These are phyloP conservation scores for Caenorhabditis briggsae DNA, from an alignment of 1,140 invertebrate genomes.

Conservation along the genomic window DNA sequence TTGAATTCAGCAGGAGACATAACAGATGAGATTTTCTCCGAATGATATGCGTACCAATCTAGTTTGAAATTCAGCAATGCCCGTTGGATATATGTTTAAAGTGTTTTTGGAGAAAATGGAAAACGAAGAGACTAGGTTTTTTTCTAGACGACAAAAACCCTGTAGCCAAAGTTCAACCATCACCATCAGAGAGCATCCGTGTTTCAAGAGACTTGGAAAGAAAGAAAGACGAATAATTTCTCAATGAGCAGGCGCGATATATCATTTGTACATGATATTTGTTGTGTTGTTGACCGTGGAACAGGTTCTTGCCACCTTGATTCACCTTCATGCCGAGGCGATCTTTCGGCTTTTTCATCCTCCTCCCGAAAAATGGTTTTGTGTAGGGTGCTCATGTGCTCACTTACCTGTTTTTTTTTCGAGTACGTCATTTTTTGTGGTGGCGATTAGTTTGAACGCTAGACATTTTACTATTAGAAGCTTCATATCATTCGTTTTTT, in stretches of 20 bases:
- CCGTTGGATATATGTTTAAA: too few species aligned
- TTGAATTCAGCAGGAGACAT: background rate
- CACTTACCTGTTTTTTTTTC: background rate
- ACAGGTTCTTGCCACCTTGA: background rate
- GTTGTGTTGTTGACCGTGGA: background rate
- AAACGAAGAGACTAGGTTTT: background rate
- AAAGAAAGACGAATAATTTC: background rate
- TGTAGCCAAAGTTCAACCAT: background rate
- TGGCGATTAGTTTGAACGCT: too few species aligned
- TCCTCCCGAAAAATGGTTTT: background rate
- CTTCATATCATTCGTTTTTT: too few species aligned
- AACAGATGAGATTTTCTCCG: too few species aligned
- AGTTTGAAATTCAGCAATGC: too few species aligned
- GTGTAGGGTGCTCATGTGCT: background rate
- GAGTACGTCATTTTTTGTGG: background rate
- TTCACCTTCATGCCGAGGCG: background rate
- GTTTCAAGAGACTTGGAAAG: background rate
- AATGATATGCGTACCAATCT: too few species aligned
- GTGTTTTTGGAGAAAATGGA: too few species aligned
- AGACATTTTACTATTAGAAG: too few species aligned
- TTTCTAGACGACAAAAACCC: background rate
- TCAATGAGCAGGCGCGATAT: background rate
- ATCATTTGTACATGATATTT: slow-evolving; percentile 35
- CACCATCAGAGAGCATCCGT: background rate
- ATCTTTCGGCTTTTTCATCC: slow-evolving; percentile 1